Percentiles rank a stretch among this genome's conserved stretches.
These are phyloP conservation scores for Carettochelys insculpta DNA, from an alignment of 2,113 vertebrate genomes.

Conservation along the genomic window DNA sequence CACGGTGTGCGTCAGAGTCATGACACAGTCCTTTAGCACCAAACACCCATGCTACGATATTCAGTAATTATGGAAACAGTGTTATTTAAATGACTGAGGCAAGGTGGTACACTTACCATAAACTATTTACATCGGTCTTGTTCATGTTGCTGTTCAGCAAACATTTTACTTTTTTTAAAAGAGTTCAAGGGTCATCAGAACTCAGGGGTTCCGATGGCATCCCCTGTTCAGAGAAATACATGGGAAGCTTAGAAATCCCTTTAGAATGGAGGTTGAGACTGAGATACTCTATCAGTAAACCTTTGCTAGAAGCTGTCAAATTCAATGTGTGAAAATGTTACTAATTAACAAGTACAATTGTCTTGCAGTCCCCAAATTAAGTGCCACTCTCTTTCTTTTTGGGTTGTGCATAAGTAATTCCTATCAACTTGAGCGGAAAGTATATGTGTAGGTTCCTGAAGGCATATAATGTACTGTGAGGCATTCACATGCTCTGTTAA, in stretches of 20 bases:
- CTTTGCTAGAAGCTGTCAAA: neutral
- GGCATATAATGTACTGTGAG: neutral
- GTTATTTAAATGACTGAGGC: neutral
- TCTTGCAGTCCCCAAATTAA: neutral
- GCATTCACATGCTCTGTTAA: neutral
- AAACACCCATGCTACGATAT: neutral
- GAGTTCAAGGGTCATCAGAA: neutral
- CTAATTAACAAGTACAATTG: neutral
- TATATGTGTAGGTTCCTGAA: neutral
- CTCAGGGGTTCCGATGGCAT: too few relatives aligned
- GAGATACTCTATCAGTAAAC: neutral
- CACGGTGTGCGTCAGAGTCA: neutral
- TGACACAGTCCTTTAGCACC: neutral
- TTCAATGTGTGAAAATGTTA: neutral
- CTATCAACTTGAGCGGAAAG: neutral
- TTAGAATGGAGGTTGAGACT: neutral
- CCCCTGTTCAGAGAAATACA: neutral
- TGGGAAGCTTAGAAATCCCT: neutral
- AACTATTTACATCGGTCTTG: neutral
- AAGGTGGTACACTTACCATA: neutral
- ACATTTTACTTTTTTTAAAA: neutral
- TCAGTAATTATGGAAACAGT: neutral
- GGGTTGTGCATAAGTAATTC: neutral
- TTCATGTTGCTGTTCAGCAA: neutral
- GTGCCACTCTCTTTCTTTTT: neutral